These are phyloP conservation scores for Pachypsylla venusta DNA, from an alignment of 1,140 invertebrate species.

Conservation along the genomic window DNA sequence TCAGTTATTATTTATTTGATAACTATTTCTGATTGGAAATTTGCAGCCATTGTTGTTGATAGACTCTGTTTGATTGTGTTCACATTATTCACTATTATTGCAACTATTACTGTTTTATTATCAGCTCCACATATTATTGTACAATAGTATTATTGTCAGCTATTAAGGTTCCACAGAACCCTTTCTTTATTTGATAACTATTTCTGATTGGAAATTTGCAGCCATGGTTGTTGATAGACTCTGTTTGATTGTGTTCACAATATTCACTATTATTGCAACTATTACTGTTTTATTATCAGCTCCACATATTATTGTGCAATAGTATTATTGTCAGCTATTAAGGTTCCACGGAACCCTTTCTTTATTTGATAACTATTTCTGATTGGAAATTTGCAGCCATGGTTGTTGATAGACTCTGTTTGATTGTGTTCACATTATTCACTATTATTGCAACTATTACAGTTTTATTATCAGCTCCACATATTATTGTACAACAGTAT, in stretches of 20 bases:
- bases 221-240: constrained; percentile 97
- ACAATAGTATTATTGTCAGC: too few relatives aligned
- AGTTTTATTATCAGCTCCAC: constrained; percentile 83
- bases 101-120: constrained; percentile 81
- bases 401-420: constrained; percentile 95
- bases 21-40: constrained; percentile 98
- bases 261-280: constrained; percentile 92
- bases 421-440: constrained; percentile 92
- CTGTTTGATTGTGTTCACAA: constrained; percentile 90
- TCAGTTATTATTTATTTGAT: too few relatives aligned
- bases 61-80: constrained; percentile 94
- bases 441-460: constrained; percentile 89
- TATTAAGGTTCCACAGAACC: too few relatives aligned
- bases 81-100: constrained; percentile 88
- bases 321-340: too few relatives aligned
- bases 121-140: constrained; percentile 93
- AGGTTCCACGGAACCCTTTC: too few relatives aligned
- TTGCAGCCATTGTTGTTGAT: constrained; percentile 98
- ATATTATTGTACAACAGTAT: constrained; percentile 79
- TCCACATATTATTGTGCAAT: constrained; percentile 90
- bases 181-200: too few relatives aligned
- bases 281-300: constrained; percentile 83
- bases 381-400: constrained; percentile 99
- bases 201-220: constrained; percentile 98
- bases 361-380: too few relatives aligned